Evolutionary conservation across 2,888 invertebrate species (phyloP).

Genomic region (Mimas tiliae): DNA sequence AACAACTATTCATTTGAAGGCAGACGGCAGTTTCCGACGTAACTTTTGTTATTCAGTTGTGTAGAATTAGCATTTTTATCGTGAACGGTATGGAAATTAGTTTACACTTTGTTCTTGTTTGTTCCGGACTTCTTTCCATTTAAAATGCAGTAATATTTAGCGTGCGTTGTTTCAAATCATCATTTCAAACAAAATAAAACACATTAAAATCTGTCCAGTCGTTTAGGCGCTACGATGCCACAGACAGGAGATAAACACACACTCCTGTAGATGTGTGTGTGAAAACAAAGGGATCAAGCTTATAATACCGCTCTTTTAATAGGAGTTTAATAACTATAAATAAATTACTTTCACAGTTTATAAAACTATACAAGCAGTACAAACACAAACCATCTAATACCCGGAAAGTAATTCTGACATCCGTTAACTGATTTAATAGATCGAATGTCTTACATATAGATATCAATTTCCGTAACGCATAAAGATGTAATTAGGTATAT

Average conservation of each 20-base stretch:
- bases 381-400: slow-evolving; percentile 13
- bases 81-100: slow-evolving; percentile 3
- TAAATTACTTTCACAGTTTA: not conserved
- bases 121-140: not conserved
- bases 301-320: too few species aligned
- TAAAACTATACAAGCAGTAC: not conserved
- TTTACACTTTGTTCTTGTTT: slow-evolving; percentile 1
- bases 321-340: not conserved
- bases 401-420: slow-evolving; percentile 8
- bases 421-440: slow-evolving; percentile 15
- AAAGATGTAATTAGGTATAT: slow-evolving; percentile 15
- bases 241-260: too few species aligned
- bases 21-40: slow-evolving; percentile 17
- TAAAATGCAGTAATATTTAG: too few species aligned
- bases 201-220: too few species aligned
- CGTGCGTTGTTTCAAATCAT: too few species aligned
- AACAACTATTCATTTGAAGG: slow-evolving; percentile 23
- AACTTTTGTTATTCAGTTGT: slow-evolving; percentile 8
- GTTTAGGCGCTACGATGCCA: too few species aligned
- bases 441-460: slow-evolving; percentile 3
- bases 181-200: too few species aligned
- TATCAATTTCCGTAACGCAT: slow-evolving; percentile 21
- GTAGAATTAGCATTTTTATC: slow-evolving; percentile 16
- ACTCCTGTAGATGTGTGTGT: too few species aligned
- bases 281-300: too few species aligned